These are phyloP conservation scores for Tipula confusa DNA, from an alignment of 2,888 invertebrate genomes.

Conservation along the genomic window DNA sequence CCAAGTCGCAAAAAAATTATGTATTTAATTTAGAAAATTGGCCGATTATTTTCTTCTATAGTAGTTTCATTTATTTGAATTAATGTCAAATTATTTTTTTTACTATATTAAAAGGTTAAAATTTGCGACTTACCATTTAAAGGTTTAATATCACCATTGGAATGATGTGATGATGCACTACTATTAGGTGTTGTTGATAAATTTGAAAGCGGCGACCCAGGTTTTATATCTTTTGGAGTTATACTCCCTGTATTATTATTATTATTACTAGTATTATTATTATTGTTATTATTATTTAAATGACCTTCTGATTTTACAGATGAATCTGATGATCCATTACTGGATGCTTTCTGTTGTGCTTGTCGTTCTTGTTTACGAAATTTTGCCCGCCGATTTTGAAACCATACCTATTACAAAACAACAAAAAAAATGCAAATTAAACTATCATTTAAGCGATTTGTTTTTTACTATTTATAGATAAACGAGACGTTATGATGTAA, in stretches of 20 bases:
- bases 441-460: neutral
- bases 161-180: conserved; percentile 39
- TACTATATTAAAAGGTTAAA: neutral
- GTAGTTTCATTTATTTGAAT: conserved; percentile 34
- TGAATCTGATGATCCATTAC: conserved; percentile 35
- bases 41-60: conserved; percentile 31
- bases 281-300: conserved; percentile 27
- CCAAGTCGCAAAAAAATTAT: neutral
- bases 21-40: conserved; percentile 35
- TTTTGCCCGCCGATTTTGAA: conserved; percentile 31
- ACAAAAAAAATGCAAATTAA: neutral
- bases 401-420: conserved; percentile 30
- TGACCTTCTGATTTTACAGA: conserved; percentile 36
- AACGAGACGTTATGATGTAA: neutral
- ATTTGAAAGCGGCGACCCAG: conserved; percentile 38
- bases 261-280: conserved; percentile 31
- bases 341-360: conserved; percentile 38
- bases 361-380: conserved; percentile 35
- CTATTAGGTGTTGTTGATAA: conserved; percentile 39
- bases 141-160: conserved; percentile 38
- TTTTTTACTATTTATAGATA: neutral
- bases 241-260: conserved; percentile 33
- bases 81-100: conserved; percentile 34
- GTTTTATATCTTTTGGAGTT: conserved; percentile 38
- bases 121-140: conserved; percentile 36